Evolutionary conservation across 2,888 invertebrate genomes (phyloP), one percentile per base, ranked within the genome.

Genomic region (Zonitis immaculata): DNA sequence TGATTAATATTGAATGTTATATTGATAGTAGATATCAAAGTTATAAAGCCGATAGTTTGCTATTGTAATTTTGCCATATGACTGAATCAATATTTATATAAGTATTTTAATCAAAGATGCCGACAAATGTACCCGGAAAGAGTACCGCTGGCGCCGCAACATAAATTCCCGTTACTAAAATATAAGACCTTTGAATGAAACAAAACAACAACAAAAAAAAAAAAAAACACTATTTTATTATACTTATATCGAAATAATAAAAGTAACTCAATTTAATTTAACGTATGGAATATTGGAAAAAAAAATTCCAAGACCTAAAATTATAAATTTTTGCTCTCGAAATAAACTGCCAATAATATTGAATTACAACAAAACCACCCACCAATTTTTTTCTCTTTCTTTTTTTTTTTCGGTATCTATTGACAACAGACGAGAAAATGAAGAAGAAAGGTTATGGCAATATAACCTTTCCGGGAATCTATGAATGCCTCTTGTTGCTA

Each of bases 41-140:
- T 42, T 43, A 26, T 44, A 32, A 32, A 44, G 45, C 51, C 51
- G 55, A 25, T 49, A 46, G 35, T 20, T 27, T 39, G 18, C 44
- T 49, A 52, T 56, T 56, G 47, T 56, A 56, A 44, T 56, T 56
- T 56, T 20, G 55, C 52, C 42, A 51, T 56, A 44, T 48, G 42
- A 43, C 52, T 52, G 43, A 49, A 56, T 56, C 55, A 56, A 56
- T 56, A 56, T 56, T 56, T 51, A 52, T 52, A 42, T 49, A 49
- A 42, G 48, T 47, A 39, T 55, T 51, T 42, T 42, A 49, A 52
- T 56, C 55, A 56, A 49, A 56, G 49, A 49, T 45, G 48, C 55
- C 55, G 55, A 52, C 55, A 43, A 16, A 52, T 46, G 46, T 51
- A 52, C 52, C 55, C 49, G 55, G 52, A 56, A 52, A 56, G 52